A percentile compares a stretch with the other conserved stretches of the same genome.
These are phyloP conservation scores for Catocala nupta DNA, from an alignment of 2,888 invertebrate genomes.

Conservation along the genomic window DNA sequence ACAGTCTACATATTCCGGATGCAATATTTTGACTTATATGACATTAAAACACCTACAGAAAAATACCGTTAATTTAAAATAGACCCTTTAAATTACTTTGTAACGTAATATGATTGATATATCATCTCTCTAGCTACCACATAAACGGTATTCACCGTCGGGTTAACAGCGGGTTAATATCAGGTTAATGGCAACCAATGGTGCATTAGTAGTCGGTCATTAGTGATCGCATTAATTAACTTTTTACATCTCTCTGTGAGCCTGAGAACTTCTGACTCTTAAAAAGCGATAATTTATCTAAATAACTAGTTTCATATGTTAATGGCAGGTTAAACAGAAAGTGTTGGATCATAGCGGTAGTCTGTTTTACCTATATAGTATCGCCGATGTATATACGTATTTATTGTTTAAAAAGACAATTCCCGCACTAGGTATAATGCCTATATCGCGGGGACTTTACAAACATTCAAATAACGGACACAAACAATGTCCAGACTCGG, in stretches of 20 bases:
- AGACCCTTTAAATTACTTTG: neutral
- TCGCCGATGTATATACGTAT: no score
- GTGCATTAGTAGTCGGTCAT: slow-evolving; percentile 15
- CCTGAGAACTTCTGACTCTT: slow-evolving; percentile 2
- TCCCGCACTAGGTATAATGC: no score
- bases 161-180: slow-evolving; percentile 43
- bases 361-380: no score
- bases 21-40: no score
- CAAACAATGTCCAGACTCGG: no score
- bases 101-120: slow-evolving; percentile 7
- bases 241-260: slow-evolving; percentile 19
- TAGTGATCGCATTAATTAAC: slow-evolving; percentile 36
- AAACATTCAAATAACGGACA: no score
- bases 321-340: neutral
- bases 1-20: no score
- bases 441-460: no score
- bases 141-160: slow-evolving; percentile 12
- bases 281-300: slow-evolving; percentile 3
- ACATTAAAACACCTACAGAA: no score
- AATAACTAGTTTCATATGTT: neutral
- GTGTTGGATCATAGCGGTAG: neutral
- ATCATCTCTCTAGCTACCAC: slow-evolving; percentile 10
- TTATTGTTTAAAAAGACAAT: no score
- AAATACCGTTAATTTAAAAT: no score
- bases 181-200: slow-evolving; percentile 40